Percentiles rank a stretch among this genome's conserved stretches.
phyloP scores from a whole-genome alignment of 2,888 invertebrate genomes.

The Pyrochroa serraticornis region DNA sequence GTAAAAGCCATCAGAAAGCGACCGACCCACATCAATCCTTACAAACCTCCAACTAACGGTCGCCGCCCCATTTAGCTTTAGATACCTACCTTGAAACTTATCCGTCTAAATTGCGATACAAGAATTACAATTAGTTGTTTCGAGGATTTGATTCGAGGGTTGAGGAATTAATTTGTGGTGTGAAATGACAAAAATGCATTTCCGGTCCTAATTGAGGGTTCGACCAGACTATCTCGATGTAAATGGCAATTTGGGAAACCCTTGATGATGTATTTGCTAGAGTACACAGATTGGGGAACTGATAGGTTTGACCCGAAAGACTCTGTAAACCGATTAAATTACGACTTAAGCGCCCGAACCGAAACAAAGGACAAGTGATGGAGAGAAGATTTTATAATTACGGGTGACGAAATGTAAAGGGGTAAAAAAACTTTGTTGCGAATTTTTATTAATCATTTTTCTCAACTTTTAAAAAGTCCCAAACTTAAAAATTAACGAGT shows the following conservation, averaged over 20 bases:
- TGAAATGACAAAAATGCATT: slow-evolving; percentile 1
- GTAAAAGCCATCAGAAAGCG: slow-evolving; percentile 34
- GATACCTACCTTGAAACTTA: slow-evolving; percentile 10
- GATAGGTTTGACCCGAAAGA: slow-evolving; percentile 19
- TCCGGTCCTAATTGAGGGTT: neutral
- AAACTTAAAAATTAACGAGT: too few species aligned
- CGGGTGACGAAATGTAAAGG: too few species aligned
- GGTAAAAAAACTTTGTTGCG: too few species aligned
- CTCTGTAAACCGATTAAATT: slow-evolving; percentile 20
- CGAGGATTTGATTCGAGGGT: slow-evolving; percentile 7
- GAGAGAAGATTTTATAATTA: too few species aligned
- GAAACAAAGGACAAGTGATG: slow-evolving; percentile 12
- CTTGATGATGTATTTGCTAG: slow-evolving; percentile 12
- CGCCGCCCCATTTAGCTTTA: slow-evolving; percentile 23
- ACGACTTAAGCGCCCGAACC: slow-evolving; percentile 11
- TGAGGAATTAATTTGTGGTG: slow-evolving; percentile 1
- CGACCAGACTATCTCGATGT: slow-evolving; percentile 9
- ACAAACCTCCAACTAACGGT: slow-evolving; percentile 25
- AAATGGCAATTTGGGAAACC: slow-evolving; percentile 14
- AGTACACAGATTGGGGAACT: slow-evolving; percentile 13
- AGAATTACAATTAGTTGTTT: neutral
- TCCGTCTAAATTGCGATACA: neutral
- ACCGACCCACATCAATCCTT: slow-evolving; percentile 35
- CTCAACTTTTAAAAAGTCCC: too few species aligned
- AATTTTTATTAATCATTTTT: too few species aligned